A percentile compares a stretch with the other conserved stretches of the same genome.
Conservation (phyloP, 2,113 vertebrate species). For the Triplophysa rosa region DNA sequence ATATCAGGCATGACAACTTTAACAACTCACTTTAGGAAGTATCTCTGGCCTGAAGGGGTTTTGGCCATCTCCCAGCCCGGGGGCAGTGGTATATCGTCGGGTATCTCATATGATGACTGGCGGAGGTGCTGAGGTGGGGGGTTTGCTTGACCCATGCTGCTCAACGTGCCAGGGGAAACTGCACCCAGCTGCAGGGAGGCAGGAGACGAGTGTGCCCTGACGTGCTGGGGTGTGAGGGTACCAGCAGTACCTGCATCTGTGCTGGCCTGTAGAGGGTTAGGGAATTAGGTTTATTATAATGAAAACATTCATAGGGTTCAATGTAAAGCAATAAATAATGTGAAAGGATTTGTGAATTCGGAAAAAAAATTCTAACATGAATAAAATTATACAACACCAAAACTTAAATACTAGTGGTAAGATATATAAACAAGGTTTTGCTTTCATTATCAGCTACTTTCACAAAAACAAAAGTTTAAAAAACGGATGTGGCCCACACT, state of each 20-base stretch:
- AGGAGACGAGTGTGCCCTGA: conserved; percentile 95
- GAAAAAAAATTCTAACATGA: neutral
- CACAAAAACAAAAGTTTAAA: conserved; percentile 25
- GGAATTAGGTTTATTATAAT: neutral
- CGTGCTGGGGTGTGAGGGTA: conserved; percentile 88
- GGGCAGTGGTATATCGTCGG: conserved; percentile 92
- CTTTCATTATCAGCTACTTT: conserved; percentile 5
- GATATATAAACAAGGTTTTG: neutral
- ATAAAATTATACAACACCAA: neutral
- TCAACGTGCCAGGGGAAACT: conserved; percentile 80
- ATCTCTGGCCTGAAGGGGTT: conserved; percentile 95
- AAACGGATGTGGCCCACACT: conserved; percentile 37
- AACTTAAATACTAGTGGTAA: neutral
- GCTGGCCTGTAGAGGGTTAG: conserved; percentile 79
- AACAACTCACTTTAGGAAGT: conserved; percentile 95
- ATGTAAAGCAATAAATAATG: neutral
- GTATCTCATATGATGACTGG: conserved; percentile 97
- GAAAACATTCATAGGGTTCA: neutral
- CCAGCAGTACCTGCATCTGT: conserved; percentile 90
- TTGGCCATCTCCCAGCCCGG: conserved; percentile 99
- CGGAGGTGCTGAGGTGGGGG: conserved; percentile 87
- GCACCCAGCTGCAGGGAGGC: conserved; percentile 91
- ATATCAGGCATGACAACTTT: neutral
- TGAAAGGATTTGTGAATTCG: neutral
- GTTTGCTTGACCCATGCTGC: conserved; percentile 77